Conservation (phyloP, 1,140 invertebrate genomes). For the Pararge aegeria region DNA sequence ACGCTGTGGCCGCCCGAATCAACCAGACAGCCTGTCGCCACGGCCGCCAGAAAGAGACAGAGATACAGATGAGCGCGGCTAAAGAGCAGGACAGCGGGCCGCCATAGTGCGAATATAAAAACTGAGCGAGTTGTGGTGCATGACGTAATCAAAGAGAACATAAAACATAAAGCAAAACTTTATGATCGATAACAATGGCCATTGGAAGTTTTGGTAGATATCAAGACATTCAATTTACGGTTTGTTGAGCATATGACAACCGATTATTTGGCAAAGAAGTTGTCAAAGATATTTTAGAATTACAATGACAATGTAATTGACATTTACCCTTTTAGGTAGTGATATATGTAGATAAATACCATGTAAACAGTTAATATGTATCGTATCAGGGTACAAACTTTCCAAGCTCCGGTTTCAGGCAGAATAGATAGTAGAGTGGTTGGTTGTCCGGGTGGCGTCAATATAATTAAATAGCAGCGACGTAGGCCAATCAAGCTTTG, state of each 20-base stretch:
- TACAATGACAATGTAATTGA: not conserved
- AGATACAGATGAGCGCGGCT: constrained; percentile 31
- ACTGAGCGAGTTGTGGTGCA: constrained; percentile 42
- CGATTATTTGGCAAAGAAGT: constrained; percentile 6
- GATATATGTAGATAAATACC: too few species aligned
- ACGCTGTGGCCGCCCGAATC: constrained; percentile 51
- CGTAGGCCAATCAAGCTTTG: too few species aligned
- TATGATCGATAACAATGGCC: constrained; percentile 21
- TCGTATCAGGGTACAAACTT: too few species aligned
- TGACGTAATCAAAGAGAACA: constrained; percentile 51
- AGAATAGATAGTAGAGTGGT: too few species aligned
- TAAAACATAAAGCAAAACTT: constrained; percentile 30
- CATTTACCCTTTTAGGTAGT: not conserved
- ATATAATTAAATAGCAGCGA: too few species aligned
- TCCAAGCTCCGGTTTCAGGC: too few species aligned
- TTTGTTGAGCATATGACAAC: constrained; percentile 2
- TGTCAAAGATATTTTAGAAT: not conserved
- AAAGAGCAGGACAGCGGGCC: constrained; percentile 41
- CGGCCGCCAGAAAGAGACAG: constrained; percentile 47
- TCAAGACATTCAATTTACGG: constrained; percentile 15
- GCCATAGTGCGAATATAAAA: constrained; percentile 63
- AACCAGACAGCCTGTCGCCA: constrained; percentile 75
- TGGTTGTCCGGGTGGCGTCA: too few species aligned
- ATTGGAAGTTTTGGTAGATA: constrained; percentile 9
- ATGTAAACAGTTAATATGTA: too few species aligned